Evolutionary conservation across 2,113 vertebrate species (phyloP).

Genomic region (Malaclemys terrapin): DNA sequence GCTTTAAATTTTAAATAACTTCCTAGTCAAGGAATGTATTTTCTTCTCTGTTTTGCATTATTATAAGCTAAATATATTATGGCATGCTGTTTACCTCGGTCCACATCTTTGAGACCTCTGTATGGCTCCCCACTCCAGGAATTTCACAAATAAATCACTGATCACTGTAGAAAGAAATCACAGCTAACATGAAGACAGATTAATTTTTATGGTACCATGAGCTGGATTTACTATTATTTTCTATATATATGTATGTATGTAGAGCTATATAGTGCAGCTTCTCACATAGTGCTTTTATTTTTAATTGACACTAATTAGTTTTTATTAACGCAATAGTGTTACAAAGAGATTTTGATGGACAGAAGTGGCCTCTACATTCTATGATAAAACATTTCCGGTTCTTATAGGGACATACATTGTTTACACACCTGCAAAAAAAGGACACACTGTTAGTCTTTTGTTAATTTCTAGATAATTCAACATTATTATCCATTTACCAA

Average conservation of each 20-base stretch:
- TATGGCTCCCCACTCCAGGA: constrained; percentile 24
- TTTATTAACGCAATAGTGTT: constrained; percentile 40
- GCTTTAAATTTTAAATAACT: background rate
- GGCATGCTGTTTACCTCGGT: constrained; percentile 67
- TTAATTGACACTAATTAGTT: constrained; percentile 21
- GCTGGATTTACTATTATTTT: constrained; percentile 30
- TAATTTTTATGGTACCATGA: constrained; percentile 43
- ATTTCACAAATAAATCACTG: constrained; percentile 61
- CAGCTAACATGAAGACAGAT: constrained; percentile 23
- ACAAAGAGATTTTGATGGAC: constrained; percentile 22
- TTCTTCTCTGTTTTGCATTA: constrained; percentile 26
- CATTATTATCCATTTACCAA: constrained; percentile 74
- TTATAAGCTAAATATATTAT: constrained; percentile 72
- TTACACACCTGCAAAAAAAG: constrained; percentile 58
- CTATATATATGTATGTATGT: background rate
- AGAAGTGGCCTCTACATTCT: background rate
- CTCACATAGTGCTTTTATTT: background rate
- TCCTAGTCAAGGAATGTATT: background rate
- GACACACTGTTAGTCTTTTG: constrained; percentile 65
- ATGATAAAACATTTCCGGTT: constrained; percentile 23
- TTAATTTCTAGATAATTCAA: constrained; percentile 75
- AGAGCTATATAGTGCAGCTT: fast-evolving
- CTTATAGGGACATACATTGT: constrained; percentile 47
- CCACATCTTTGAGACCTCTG: constrained; percentile 42
- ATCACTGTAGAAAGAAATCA: constrained; percentile 38